These are phyloP conservation scores for Syngnathus floridae DNA, from an alignment of 2,113 vertebrate species.

Conservation along the genomic window DNA sequence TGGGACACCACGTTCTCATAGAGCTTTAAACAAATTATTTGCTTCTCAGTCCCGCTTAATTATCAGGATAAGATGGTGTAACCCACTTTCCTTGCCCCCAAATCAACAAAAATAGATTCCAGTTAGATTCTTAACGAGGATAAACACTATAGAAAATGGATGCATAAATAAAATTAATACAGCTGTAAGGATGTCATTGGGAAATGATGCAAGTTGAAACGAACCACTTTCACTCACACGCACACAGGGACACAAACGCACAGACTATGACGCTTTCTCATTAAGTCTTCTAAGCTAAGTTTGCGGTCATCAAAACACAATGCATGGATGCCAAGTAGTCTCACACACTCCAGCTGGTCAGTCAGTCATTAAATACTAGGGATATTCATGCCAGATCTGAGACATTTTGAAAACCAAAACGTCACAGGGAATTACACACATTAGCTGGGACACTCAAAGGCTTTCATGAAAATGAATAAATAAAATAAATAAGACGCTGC, in stretches of 20 bases:
- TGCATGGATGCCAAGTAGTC: conserved; percentile 40
- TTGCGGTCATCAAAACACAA: not conserved
- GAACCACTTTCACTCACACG: conserved; percentile 4
- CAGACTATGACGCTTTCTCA: conserved; percentile 19
- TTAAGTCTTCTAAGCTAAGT: conserved; percentile 19
- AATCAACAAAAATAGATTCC: not conserved
- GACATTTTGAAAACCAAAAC: conserved; percentile 59
- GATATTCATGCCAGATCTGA: conserved; percentile 48
- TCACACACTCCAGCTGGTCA: conserved; percentile 30
- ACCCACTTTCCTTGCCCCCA: not conserved
- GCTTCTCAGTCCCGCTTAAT: not conserved
- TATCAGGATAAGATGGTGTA: not conserved
- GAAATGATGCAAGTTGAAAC: conserved; percentile 7
- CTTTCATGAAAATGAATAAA: conserved; percentile 50
- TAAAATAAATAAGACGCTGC: conserved; percentile 47
- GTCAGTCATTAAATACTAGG: conserved; percentile 61
- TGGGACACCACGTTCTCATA: not conserved
- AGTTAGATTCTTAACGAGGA: not conserved
- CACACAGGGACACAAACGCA: conserved; percentile 7
- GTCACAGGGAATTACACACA: conserved; percentile 69
- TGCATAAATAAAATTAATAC: not conserved
- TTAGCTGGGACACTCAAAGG: conserved; percentile 52
- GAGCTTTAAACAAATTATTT: not conserved
- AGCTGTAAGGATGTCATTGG: not conserved
- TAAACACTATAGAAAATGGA: not conserved